Percentiles rank a stretch among this genome's conserved stretches.
These are phyloP conservation scores for Drosophila pseudotalamancana DNA, from an alignment of 2,888 invertebrate species.

Conservation along the genomic window DNA sequence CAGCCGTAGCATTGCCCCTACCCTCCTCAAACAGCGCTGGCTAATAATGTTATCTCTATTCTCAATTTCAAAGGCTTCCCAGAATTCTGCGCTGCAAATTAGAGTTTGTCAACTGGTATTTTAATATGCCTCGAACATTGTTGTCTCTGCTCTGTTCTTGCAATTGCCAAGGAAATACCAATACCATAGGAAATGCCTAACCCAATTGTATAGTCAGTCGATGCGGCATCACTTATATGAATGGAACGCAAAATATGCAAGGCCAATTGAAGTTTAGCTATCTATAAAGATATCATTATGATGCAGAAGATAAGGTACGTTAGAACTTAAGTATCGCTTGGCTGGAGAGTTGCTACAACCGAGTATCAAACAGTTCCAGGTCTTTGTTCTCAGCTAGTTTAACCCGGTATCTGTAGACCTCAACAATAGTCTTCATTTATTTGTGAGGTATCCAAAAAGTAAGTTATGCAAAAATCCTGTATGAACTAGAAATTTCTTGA, in stretches of 20 bases:
- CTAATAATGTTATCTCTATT: slow-evolving; percentile 55
- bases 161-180: slow-evolving; percentile 44
- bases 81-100: slow-evolving; percentile 63
- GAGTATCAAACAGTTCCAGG: no score
- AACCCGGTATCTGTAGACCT: no score
- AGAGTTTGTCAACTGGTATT: slow-evolving; percentile 66
- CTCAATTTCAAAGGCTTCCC: slow-evolving; percentile 50
- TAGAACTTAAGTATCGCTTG: neutral
- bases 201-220: slow-evolving; percentile 1
- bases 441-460: no score
- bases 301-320: slow-evolving; percentile 13
- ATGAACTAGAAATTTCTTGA: no score
- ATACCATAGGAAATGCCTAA: slow-evolving; percentile 17
- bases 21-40: slow-evolving; percentile 16
- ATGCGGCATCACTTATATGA: slow-evolving; percentile 14
- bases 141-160: slow-evolving; percentile 20
- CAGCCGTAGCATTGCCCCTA: neutral
- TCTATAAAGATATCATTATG: slow-evolving; percentile 3
- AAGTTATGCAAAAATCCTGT: no score
- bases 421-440: no score
- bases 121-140: slow-evolving; percentile 41
- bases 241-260: slow-evolving; percentile 15
- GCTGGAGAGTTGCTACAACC: no score
- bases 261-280: slow-evolving; percentile 12
- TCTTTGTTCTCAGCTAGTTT: no score